Evolutionary conservation across 2,888 invertebrate species (phyloP), one percentile per base, ranked within the genome.

Genomic region (Ischnura elegans): DNA sequence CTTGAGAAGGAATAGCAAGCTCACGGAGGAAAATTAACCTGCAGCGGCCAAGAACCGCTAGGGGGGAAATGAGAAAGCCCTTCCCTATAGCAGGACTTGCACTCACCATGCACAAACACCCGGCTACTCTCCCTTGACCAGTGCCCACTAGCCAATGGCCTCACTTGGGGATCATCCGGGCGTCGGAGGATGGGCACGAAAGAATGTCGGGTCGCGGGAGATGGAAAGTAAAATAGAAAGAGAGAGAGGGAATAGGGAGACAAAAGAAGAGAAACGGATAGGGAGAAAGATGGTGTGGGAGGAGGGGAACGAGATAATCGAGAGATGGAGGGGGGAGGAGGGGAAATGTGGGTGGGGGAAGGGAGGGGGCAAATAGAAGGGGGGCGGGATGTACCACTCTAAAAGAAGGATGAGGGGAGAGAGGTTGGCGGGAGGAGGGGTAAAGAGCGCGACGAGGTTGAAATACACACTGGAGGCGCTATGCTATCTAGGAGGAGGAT

Each of bases 311-410:
- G 76, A 76, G 76, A 76, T 76, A 76, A 76, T 76, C 76, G 76
- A 36, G 76, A 51, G 76, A 16, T n/a, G 36, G 29, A 51, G 76
- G 1, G 76, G 76, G 76, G 36, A 36, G 76, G 29, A 25, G n/a
- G 61, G n/a, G 16, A 61, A n/a, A n/a, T 61, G 61, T 3, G 61
- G 51, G 13, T 13, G 36, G 29, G 46, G 46, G 42, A 29, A 21
- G 45, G 0, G 45, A n/a, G n/a, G 87, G n/a, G n/a, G 8, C 46
- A 25, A 46, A 13, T 47, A 25, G 47, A 43, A 42, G 19, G 13
- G 61, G 61, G 43, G 43, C 55, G 61, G 90, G 90, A 90, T 90
- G 61, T 90, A 55, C 90, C 90, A 61, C 90, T 90, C 61, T 90
- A 90, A 87, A 51, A 55, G 90, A 61, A n/a, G 43, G 90, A 51